These are phyloP conservation scores for Tipula vernalis DNA, from an alignment of 2,888 invertebrate species.

Conservation along the genomic window DNA sequence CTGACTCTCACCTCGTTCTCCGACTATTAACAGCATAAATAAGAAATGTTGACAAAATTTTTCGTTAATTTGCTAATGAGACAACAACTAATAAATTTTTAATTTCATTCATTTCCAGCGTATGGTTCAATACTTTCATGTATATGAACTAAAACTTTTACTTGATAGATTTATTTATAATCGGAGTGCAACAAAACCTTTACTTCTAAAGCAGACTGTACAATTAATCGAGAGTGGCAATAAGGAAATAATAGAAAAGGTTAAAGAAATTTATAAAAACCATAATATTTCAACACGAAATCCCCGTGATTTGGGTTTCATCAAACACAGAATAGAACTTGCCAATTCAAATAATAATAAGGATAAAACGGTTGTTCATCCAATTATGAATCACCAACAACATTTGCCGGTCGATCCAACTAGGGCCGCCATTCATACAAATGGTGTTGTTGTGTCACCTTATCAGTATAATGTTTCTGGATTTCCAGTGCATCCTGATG, in stretches of 20 bases:
- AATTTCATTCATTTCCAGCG: conserved; percentile 26
- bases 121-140: conserved; percentile 49
- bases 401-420: conserved; percentile 16
- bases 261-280: neutral
- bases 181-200: conserved; percentile 67
- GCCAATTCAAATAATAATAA: neutral
- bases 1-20: too few relatives aligned
- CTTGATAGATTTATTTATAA: conserved; percentile 67
- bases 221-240: conserved; percentile 54
- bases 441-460: conserved; percentile 33
- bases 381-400: conserved; percentile 13
- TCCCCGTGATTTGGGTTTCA: neutral
- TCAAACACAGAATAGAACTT: neutral
- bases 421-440: conserved; percentile 31
- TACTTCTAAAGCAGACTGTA: conserved; percentile 61
- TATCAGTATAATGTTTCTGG: conserved; percentile 35
- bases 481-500: conserved; percentile 84
- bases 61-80: too few relatives aligned
- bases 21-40: too few relatives aligned
- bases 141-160: conserved; percentile 72
- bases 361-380: neutral
- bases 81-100: neutral
- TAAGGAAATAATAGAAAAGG: conserved; percentile 32
- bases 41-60: too few relatives aligned
- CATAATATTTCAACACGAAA: neutral